phyloP scores from a whole-genome alignment of 2,113 vertebrate genomes.

The Otocyon megalotis region DNA sequence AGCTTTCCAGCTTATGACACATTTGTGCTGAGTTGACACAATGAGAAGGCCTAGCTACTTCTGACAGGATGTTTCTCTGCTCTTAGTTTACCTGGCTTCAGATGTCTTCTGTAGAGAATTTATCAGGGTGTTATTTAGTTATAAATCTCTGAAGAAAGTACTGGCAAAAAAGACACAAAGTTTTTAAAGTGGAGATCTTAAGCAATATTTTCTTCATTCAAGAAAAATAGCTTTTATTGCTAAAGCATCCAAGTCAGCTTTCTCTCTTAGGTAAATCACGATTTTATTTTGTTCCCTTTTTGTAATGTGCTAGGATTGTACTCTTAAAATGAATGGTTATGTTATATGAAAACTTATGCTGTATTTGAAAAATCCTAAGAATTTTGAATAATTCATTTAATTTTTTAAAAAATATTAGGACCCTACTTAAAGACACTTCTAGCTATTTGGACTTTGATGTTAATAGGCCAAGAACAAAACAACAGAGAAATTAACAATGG shows the following conservation, averaged over 20 bases:
- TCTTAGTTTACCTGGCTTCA: background rate
- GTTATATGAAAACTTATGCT: background rate
- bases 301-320: background rate
- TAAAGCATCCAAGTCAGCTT: background rate
- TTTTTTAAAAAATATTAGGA: slow-evolving; percentile 14
- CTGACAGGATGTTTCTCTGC: background rate
- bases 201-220: slow-evolving; percentile 25
- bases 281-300: background rate
- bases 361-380: slow-evolving; percentile 33
- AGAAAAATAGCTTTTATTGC: background rate
- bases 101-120: background rate
- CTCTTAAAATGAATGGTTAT: background rate
- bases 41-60: background rate
- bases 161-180: background rate
- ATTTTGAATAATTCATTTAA: slow-evolving; percentile 47
- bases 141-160: background rate
- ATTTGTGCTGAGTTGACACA: background rate
- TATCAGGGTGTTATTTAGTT: background rate
- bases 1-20: background rate
- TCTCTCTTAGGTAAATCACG: background rate
- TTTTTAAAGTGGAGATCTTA: background rate
- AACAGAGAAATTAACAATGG: background rate
- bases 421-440: background rate
- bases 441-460: slow-evolving; percentile 1
- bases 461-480: background rate